These are phyloP conservation scores for Eudemis profundana DNA, from an alignment of 2,888 invertebrate genomes.

Conservation along the genomic window DNA sequence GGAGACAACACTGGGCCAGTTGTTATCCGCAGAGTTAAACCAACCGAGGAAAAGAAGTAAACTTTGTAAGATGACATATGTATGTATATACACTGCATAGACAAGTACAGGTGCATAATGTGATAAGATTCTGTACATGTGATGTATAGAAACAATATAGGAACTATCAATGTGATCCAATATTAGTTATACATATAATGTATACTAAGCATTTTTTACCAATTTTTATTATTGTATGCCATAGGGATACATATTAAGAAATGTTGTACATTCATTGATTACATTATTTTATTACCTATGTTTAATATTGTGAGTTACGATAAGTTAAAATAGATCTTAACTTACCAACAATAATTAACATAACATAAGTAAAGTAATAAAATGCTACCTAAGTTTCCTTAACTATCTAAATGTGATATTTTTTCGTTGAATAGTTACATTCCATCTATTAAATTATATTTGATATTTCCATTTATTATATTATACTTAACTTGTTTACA, in stretches of 20 bases:
- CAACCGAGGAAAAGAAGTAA: conserved; percentile 36
- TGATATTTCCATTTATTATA: no score
- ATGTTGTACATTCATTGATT: not conserved
- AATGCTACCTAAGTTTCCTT: no score
- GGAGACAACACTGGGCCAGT: conserved; percentile 40
- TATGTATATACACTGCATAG: conserved; percentile 14
- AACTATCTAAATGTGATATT: no score
- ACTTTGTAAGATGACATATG: not conserved
- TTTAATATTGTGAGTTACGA: no score
- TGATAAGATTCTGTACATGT: conserved; percentile 16
- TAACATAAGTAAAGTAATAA: no score
- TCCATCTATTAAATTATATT: not conserved
- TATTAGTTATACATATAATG: conserved; percentile 17
- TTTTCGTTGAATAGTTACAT: no score
- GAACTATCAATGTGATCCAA: not conserved
- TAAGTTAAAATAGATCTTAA: no score
- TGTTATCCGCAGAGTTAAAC: conserved; percentile 35
- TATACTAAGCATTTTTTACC: conserved; percentile 17
- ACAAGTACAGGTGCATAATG: conserved; percentile 28
- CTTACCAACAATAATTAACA: no score
- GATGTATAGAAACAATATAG: conserved; percentile 6
- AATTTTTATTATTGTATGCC: conserved; percentile 6
- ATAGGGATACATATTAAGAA: conserved; percentile 25
- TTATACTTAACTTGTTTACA: no score
- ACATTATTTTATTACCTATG: not conserved